Conservation (phyloP, 2,888 invertebrate genomes). For the Drosophila glabriapex region DNA sequence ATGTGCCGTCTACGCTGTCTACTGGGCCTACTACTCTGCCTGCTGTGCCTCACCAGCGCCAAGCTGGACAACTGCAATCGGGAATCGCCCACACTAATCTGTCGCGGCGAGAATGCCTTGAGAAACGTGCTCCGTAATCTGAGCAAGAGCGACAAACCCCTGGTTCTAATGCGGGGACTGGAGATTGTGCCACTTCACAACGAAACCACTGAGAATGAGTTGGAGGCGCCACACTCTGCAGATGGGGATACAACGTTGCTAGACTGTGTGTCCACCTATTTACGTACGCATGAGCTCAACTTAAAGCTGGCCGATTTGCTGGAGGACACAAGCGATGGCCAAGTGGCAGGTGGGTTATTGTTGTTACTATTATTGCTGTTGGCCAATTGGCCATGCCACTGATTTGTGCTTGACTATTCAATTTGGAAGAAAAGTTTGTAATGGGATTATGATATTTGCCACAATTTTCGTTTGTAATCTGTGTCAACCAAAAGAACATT, state of each 20-base stretch:
- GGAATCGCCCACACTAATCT: conserved; percentile 82
- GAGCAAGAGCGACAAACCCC: conserved; percentile 81
- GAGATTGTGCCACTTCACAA: conserved; percentile 80
- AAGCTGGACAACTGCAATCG: conserved; percentile 54
- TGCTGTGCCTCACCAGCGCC: conserved; percentile 45
- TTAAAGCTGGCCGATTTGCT: conserved; percentile 90
- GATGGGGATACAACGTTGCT: conserved; percentile 78
- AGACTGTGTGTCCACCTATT: conserved; percentile 88
- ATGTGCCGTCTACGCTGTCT: conserved; percentile 51
- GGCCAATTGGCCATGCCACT: background rate
- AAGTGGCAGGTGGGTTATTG: conserved; percentile 49
- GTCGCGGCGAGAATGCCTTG: conserved; percentile 86
- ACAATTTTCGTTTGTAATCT: conserved; percentile 4
- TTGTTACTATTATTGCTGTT: background rate
- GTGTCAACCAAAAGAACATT: conserved; percentile 1
- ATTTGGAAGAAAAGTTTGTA: conserved; percentile 23
- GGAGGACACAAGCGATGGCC: conserved; percentile 58
- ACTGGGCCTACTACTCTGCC: conserved; percentile 48
- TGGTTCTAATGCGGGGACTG: conserved; percentile 83
- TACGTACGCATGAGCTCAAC: conserved; percentile 90
- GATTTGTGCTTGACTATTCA: conserved; percentile 21
- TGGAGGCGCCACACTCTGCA: conserved; percentile 14
- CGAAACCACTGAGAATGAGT: conserved; percentile 64
- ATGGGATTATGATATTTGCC: conserved; percentile 21
- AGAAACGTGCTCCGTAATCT: conserved; percentile 87